Base-by-base conservation (phyloP, 2,888 invertebrate genomes). In the Agonopterix alstromeriana region DNA sequence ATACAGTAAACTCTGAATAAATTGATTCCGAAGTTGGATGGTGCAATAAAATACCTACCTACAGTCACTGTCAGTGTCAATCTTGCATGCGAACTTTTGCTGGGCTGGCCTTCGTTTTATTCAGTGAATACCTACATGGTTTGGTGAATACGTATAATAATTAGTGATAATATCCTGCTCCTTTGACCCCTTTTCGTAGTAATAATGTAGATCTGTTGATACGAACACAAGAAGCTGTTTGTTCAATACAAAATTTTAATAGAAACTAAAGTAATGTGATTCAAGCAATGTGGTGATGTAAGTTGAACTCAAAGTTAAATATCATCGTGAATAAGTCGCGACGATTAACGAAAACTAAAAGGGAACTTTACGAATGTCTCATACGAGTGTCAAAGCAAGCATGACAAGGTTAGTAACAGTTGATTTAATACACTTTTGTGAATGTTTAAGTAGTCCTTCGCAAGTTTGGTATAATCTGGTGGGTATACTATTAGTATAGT, bases 231-330 rank as follows among this genome's bases (percentile, higher is more conserved):
- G 27, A 48, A 48, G 41, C 17, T 35, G 8, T n/a, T 8, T 35
- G 35, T 47, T 42, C 27, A 27, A 27, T 27, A 27, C 27, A 27
- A 27, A 0, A 27, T 27, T 27, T 27, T 5, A 27, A 27, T 27
- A 27, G 7, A 5, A 27, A 7, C 27, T 27, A 27, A 27, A 27
- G 27, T 27, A 27, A 27, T 27, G 27, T 27, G 27, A 27, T 27
- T 27, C 27, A 27, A 27, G 27, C 27, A 46, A 35, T 47, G 48
- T 48, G 54, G 57, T 58, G 59, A 61, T 61, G 56, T 60, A 61
- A 62, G 56, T 57, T 58, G 46, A 42, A 50, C 53, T 48, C 53
- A 53, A 49, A 11, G 43, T 51, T 44, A 38, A 46, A 12, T 44
- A 38, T 27, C 5, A 27, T 27, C 27, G 27, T 27, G 5, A 27